Base-by-base conservation (phyloP, 2,113 vertebrate species). In the Myiozetetes cayanensis region DNA sequence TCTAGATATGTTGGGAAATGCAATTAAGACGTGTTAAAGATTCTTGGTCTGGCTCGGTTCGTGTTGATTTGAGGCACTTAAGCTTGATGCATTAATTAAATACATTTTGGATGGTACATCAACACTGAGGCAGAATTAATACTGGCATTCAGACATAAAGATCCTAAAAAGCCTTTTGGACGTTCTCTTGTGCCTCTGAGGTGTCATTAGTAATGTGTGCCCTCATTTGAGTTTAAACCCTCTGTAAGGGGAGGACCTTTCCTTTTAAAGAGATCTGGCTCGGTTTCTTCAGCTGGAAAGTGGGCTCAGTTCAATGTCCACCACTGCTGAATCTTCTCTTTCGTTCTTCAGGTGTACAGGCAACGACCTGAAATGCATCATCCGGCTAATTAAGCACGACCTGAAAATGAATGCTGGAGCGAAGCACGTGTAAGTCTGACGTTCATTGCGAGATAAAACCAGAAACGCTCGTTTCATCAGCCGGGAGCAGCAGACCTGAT, bases 331-430 rank as follows among this genome's bases (percentile, higher is more conserved):
- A 52, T 50, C 33, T 44, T 84, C 31, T 90, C 75, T 88, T 2
- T 0, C 20, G 3, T 46, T 44, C 21, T 50, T 37, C 93, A 99
- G 99, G 96, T 99, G 99, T 92, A 99, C 99, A 0, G 98, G 98
- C 59, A 99, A 99, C 2, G 99, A 99, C 97, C 97, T 99, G 75
- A 99, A 99, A 90, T 99, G 99, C 94, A 98, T 99, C 97, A 97
- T 99, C 93, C 97, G 99, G 67, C 97, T 99, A 8, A 99, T 99
- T 65, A 99, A 99, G 82, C 99, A 99, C 12, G 99, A 99, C 95
- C 93, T 99, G 97, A 99, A 99, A 97, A 99, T 99, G 98, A 99
- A 99, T 41, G 97, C 99, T 3, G 99, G 99, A 52, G 99, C 99
- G 2, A 99, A 99, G 96, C 99, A 99, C 0, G 98, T 99, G 99